These are phyloP conservation scores for Ctenopoma kingsleyae DNA, from an alignment of 2,797 vertebrate genomes.

Conservation along the genomic window DNA sequence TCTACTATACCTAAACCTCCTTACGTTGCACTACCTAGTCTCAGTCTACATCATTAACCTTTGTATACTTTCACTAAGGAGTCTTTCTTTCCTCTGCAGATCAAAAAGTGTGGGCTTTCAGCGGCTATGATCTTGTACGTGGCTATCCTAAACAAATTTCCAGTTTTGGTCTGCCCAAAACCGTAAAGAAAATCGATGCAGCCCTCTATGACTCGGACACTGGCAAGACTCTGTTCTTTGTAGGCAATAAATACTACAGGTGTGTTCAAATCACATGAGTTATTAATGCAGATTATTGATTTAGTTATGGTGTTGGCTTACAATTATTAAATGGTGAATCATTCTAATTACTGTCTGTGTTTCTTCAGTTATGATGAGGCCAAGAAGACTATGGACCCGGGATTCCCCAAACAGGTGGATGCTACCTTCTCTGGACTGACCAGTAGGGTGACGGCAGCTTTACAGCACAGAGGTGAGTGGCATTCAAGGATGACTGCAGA, in stretches of 20 bases:
- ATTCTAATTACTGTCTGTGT: conserved; percentile 3
- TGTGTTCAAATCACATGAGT: conserved; percentile 46
- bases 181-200: conserved; percentile 84
- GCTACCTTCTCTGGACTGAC: conserved; percentile 79
- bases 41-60: not conserved
- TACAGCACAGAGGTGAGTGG: conserved; percentile 84
- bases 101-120: conserved; percentile 83
- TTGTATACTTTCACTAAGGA: not conserved
- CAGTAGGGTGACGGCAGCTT: conserved; percentile 83
- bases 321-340: not conserved
- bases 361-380: conserved; percentile 86
- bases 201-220: conserved; percentile 79
- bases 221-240: conserved; percentile 88
- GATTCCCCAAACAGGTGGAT: conserved; percentile 77
- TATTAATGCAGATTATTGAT: not conserved
- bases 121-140: conserved; percentile 69
- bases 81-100: conserved; percentile 36
- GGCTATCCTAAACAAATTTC: conserved; percentile 86
- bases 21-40: not conserved
- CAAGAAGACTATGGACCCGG: conserved; percentile 80
- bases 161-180: conserved; percentile 83
- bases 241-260: conserved; percentile 86
- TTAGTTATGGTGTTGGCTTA: not conserved
- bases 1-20: accelerated
- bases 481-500: not conserved